These are phyloP conservation scores for Odontesthes bonariensis DNA, from an alignment of 2,113 vertebrate genomes.

Conservation along the genomic window DNA sequence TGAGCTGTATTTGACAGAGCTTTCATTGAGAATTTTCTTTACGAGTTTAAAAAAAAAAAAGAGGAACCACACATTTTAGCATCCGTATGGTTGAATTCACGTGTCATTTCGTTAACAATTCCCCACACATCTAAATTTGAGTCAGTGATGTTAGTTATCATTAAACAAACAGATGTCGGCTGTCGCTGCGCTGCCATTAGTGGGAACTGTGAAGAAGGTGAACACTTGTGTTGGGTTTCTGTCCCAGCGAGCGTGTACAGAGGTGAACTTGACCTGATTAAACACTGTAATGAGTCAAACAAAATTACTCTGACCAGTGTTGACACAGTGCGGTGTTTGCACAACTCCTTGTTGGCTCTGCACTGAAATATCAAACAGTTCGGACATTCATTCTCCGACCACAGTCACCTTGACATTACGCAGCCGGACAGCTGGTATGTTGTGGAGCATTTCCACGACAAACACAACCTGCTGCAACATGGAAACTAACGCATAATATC, in stretches of 20 bases:
- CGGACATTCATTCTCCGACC: slow-evolving; percentile 67
- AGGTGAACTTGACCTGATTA: slow-evolving; percentile 74
- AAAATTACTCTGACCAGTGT: slow-evolving; percentile 71
- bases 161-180: slow-evolving; percentile 36
- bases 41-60: slow-evolving; percentile 54
- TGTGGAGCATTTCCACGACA: slow-evolving; percentile 59
- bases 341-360: slow-evolving; percentile 57
- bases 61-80: slow-evolving; percentile 53
- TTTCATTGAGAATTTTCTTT: slow-evolving; percentile 13
- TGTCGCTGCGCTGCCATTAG: slow-evolving; percentile 26
- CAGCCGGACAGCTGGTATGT: slow-evolving; percentile 52
- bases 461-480: slow-evolving; percentile 45
- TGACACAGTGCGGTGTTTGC: slow-evolving; percentile 73
- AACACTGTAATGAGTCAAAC: slow-evolving; percentile 79
- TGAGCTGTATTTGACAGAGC: neutral
- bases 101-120: neutral
- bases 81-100: slow-evolving; percentile 36
- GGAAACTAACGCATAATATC: slow-evolving; percentile 40
- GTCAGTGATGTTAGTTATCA: slow-evolving; percentile 1
- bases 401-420: slow-evolving; percentile 71
- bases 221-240: slow-evolving; percentile 42
- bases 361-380: slow-evolving; percentile 60
- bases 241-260: slow-evolving; percentile 48
- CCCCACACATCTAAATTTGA: slow-evolving; percentile 5
- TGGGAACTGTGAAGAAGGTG: slow-evolving; percentile 36